These are phyloP conservation scores for Altica lythri DNA, from an alignment of 2,888 invertebrate species.

Conservation along the genomic window DNA sequence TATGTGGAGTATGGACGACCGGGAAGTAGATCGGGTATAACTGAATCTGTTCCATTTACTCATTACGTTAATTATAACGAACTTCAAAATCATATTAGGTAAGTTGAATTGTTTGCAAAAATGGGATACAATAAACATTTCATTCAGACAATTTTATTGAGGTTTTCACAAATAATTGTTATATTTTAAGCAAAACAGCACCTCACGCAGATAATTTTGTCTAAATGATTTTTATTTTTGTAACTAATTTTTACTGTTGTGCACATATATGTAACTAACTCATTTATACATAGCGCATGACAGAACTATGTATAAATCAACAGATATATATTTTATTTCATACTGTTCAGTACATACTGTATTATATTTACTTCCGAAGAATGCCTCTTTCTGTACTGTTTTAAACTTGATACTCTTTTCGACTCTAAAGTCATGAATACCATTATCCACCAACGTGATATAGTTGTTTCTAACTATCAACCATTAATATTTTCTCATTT, in stretches of 20 bases:
- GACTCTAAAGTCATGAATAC: neutral
- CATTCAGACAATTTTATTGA: too few species aligned
- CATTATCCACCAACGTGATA: too few species aligned
- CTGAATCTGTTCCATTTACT: conserved; percentile 62
- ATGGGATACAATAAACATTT: too few species aligned
- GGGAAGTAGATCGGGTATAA: conserved; percentile 62
- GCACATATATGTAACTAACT: conserved; percentile 53
- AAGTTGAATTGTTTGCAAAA: too few species aligned
- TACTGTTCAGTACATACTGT: too few species aligned
- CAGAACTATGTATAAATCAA: too few species aligned
- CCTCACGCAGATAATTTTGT: too few species aligned
- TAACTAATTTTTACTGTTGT: conserved; percentile 35
- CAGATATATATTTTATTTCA: too few species aligned
- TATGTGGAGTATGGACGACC: conserved; percentile 59
- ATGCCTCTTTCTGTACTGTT: neutral
- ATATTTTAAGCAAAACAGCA: too few species aligned
- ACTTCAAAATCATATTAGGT: conserved; percentile 83
- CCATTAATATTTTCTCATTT: too few species aligned
- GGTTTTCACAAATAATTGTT: too few species aligned
- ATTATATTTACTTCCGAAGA: conserved; percentile 1
- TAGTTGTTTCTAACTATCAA: too few species aligned
- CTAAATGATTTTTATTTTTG: conserved; percentile 20
- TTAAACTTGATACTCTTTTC: neutral
- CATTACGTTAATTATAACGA: conserved; percentile 88
- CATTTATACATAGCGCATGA: conserved; percentile 43